These are phyloP conservation scores for Perca flavescens DNA, from an alignment of 2,113 vertebrate species.

Conservation along the genomic window DNA sequence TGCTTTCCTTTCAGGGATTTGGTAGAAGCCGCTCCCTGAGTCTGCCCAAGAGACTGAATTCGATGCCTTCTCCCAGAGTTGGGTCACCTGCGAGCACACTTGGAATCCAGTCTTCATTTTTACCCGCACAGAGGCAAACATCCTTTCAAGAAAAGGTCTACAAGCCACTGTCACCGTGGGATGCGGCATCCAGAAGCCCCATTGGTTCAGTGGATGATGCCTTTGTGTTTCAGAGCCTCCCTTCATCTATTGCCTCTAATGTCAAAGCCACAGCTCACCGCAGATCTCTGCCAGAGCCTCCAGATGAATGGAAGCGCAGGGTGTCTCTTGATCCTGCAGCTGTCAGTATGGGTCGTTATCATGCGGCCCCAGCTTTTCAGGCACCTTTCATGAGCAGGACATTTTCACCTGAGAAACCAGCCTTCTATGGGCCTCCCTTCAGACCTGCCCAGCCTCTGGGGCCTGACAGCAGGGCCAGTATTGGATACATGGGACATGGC, in stretches of 20 bases:
- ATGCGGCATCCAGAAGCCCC: slow-evolving; percentile 88
- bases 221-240: slow-evolving; percentile 84
- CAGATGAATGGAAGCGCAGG: slow-evolving; percentile 87
- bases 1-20: slow-evolving; percentile 71
- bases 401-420: slow-evolving; percentile 67
- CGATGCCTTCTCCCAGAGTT: slow-evolving; percentile 49
- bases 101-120: slow-evolving; percentile 71
- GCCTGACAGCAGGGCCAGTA: slow-evolving; percentile 69
- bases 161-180: slow-evolving; percentile 89
- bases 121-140: slow-evolving; percentile 71
- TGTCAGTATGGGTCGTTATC: slow-evolving; percentile 50
- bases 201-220: slow-evolving; percentile 89
- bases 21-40: slow-evolving; percentile 84
- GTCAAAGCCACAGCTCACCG: slow-evolving; percentile 85
- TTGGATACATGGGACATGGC: slow-evolving; percentile 76
- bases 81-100: slow-evolving; percentile 79
- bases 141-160: slow-evolving; percentile 77
- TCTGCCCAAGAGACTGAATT: slow-evolving; percentile 82
- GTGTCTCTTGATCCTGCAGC: slow-evolving; percentile 81
- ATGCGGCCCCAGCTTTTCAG: slow-evolving; percentile 38
- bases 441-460: slow-evolving; percentile 83
- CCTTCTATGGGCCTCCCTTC: slow-evolving; percentile 81
- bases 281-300: slow-evolving; percentile 86
- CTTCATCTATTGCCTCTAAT: slow-evolving; percentile 84
- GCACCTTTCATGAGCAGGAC: slow-evolving; percentile 57